Evolutionary conservation across 30 jellyfish, hydroid and myxozoan species (phyloP).

Genomic region (Phacellophora camtschatica): DNA sequence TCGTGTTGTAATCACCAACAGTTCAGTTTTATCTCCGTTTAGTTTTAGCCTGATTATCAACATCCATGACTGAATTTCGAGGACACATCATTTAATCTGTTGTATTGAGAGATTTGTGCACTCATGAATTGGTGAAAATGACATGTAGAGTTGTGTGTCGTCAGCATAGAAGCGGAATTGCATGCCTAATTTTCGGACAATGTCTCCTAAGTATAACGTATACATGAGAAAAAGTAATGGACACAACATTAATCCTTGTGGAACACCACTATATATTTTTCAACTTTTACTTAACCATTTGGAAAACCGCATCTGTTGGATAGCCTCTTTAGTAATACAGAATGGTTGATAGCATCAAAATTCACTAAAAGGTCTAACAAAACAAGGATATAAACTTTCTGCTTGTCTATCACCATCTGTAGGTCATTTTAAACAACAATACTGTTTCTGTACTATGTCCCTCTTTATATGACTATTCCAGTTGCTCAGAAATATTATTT

Average conservation of each 20-base stretch:
- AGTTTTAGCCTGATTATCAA: conserved; percentile 24
- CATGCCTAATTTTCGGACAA: background rate
- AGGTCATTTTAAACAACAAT: conserved; percentile 8
- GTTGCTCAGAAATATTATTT: conserved; percentile 16
- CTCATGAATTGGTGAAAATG: background rate
- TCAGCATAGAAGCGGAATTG: conserved; percentile 14
- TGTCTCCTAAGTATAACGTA: conserved; percentile 2
- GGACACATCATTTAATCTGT: conserved; percentile 2
- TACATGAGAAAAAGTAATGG: too few relatives aligned
- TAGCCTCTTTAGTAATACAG: background rate
- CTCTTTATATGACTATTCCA: conserved; percentile 29
- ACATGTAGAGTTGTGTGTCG: conserved; percentile 8
- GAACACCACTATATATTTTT: conserved; percentile 37
- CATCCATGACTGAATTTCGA: conserved; percentile 42
- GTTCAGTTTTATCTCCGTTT: conserved; percentile 19
- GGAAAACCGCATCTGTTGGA: conserved; percentile 10
- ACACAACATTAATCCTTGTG: conserved; percentile 42
- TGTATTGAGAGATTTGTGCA: conserved; percentile 23
- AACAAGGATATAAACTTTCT: background rate
- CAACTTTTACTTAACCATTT: conserved; percentile 2
- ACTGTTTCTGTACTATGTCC: conserved; percentile 54
- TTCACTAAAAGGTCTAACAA: conserved; percentile 21
- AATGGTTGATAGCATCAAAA: conserved; percentile 31
- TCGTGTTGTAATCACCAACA: conserved; percentile 8
- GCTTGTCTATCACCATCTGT: background rate